phyloP scores from a whole-genome alignment of 2,113 vertebrate genomes.

The Nibea albiflora region DNA sequence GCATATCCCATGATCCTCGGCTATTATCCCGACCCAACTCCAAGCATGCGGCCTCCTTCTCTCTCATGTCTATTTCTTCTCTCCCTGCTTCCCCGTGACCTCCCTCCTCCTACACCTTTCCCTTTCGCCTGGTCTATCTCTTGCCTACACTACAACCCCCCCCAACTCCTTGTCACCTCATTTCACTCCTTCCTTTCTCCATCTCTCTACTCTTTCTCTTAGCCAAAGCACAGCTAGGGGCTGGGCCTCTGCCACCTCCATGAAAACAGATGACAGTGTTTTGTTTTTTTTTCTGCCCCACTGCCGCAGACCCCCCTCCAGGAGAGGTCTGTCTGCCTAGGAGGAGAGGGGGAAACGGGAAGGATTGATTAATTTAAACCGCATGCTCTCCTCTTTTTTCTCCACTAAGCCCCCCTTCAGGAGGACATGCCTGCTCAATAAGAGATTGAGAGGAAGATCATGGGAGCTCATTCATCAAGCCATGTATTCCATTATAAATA shows the following conservation, averaged over 20 bases:
- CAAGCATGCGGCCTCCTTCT: conserved; percentile 46
- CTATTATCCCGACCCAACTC: conserved; percentile 53
- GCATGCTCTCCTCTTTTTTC: conserved; percentile 55
- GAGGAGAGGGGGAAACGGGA: conserved; percentile 71
- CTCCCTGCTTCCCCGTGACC: not conserved
- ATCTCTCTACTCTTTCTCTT: conserved; percentile 18
- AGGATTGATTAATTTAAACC: conserved; percentile 81
- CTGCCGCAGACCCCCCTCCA: conserved; percentile 67
- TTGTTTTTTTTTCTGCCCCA: conserved; percentile 35
- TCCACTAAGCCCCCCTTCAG: conserved; percentile 44
- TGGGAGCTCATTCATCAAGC: conserved; percentile 67
- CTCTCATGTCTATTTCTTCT: conserved; percentile 21
- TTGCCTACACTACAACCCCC: not conserved
- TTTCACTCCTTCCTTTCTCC: conserved; percentile 27
- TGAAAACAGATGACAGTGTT: conserved; percentile 72
- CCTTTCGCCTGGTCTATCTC: conserved; percentile 1
- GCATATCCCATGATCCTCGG: conserved; percentile 64
- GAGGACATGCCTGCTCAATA: conserved; percentile 61
- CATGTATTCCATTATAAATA: conserved; percentile 59
- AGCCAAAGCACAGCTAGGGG: conserved; percentile 58
- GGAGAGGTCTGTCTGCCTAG: conserved; percentile 64
- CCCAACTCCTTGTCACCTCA: conserved; percentile 22
- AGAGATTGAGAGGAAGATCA: conserved; percentile 56
- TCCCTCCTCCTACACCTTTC: conserved; percentile 13
- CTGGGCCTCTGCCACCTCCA: conserved; percentile 63